Evolutionary conservation across 2,797 vertebrate species (phyloP), one percentile per base, ranked within the genome.

Genomic region (Lutjanus argentimaculatus): DNA sequence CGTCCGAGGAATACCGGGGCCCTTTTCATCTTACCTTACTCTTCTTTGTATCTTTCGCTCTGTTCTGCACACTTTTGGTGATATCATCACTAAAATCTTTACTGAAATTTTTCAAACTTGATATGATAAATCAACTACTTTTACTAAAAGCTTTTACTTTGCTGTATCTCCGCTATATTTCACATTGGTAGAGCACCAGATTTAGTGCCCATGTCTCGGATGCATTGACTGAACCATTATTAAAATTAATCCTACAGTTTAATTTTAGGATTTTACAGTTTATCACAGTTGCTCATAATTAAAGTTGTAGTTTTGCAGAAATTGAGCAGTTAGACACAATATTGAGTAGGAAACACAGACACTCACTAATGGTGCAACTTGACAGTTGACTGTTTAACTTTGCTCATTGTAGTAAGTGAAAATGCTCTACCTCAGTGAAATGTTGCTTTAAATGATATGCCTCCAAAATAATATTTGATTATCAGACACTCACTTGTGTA

Each of bases 1-100:
- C 86, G 95, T 96, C 93, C 90, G 72, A 85, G 93, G 93, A 90
- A 3, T 62, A 43, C 30, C 65, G 48, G 78, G 79, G 80, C 58
- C 70, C 6, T 25, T 75, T 64, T 85, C 22, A 57, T 70, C 51
- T 80, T 42, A 19, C 46, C 22, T 55, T 25, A 61, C 53, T 63
- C 59, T 69, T 42, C 9, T 63, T 74, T 43, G 48, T 67, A 51
- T 66, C 73, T 84, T 49, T 61, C 36, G 45, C 1, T 76, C 75
- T 65, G 36, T 74, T 69, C 19, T 2, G 19, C 45, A 74, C 67
- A 61, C 61, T 67, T 58, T 30, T 65, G 75, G 65, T 72, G 77
- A 73, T 68, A 8, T 63, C 4, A 3, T 57, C 11, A 75, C 68
- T 75, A 67, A 87, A 85, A 63, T 76, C 1, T 78, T 76, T n/a